phyloP scores from a whole-genome alignment of 2,888 invertebrate genomes.

The Chalcosyrphus nemorum region DNA sequence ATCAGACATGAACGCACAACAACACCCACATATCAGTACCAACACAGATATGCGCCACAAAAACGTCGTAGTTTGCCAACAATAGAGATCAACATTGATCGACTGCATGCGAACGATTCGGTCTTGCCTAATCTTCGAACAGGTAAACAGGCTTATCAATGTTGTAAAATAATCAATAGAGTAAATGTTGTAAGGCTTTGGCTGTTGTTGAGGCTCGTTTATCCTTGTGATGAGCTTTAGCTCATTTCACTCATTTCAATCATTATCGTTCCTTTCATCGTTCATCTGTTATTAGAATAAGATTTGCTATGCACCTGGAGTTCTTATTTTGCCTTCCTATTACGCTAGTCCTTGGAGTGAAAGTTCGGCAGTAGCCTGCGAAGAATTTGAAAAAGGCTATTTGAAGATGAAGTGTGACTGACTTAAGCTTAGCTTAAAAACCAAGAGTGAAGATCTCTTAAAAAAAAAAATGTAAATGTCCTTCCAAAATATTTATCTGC shows the following conservation, averaged over 20 bases:
- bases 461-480: no score
- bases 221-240: neutral
- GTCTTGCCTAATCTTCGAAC: slow-evolving; percentile 58
- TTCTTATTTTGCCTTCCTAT: no score
- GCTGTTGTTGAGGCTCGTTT: neutral
- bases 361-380: no score
- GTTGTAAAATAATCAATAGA: slow-evolving; percentile 41
- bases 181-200: slow-evolving; percentile 53
- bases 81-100: slow-evolving; percentile 81
- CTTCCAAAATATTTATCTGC: no score
- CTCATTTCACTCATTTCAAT: neutral
- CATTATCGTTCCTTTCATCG: neutral
- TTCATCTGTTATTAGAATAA: no score
- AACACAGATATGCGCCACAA: slow-evolving; percentile 74
- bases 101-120: slow-evolving; percentile 79
- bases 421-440: no score
- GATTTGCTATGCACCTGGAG: no score
- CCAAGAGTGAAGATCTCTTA: no score
- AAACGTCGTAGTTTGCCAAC: slow-evolving; percentile 82
- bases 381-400: no score
- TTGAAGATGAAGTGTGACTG: no score
- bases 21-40: slow-evolving; percentile 57
- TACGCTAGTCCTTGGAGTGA: no score
- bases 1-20: slow-evolving; percentile 86
- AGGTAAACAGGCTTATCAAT: slow-evolving; percentile 69